Evolutionary conservation across 2,888 invertebrate genomes (phyloP).

Genomic region (Lymantria monacha): DNA sequence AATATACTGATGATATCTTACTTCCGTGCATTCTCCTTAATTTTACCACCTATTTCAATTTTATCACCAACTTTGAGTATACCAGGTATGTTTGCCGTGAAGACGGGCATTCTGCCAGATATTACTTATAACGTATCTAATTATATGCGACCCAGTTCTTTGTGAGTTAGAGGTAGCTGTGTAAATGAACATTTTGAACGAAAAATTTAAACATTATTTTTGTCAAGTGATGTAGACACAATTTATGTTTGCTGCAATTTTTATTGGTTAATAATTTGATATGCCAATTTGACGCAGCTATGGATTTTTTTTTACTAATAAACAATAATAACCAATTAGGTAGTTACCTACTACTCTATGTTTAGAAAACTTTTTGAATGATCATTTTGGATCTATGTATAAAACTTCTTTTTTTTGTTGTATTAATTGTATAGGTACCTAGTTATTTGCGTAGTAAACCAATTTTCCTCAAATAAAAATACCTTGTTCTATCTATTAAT

Average conservation of each 20-base stretch:
- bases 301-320: no score
- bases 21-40: conserved; percentile 75
- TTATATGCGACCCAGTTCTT: conserved; percentile 37
- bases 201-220: conserved; percentile 67
- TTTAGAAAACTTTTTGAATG: no score
- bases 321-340: no score
- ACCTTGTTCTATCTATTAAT: no score
- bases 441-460: no score
- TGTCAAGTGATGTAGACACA: conserved; percentile 23
- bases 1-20: conserved; percentile 37
- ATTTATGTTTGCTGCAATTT: conserved; percentile 19
- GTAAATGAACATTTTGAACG: conserved; percentile 68
- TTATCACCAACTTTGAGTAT: conserved; percentile 67
- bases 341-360: no score
- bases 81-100: conserved; percentile 70
- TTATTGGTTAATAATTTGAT: conserved; percentile 26
- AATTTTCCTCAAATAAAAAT: no score
- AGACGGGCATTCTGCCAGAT: conserved; percentile 65
- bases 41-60: conserved; percentile 76
- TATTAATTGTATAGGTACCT: no score
- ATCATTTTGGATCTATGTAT: no score
- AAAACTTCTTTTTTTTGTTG: no score
- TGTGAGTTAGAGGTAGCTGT: conserved; percentile 49
- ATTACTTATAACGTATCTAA: conserved; percentile 21
- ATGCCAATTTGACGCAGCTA: conserved; percentile 22